These are phyloP conservation scores for Acropora yongei DNA, from an alignment of 64 coral and sea anemone genomes.

Conservation along the genomic window DNA sequence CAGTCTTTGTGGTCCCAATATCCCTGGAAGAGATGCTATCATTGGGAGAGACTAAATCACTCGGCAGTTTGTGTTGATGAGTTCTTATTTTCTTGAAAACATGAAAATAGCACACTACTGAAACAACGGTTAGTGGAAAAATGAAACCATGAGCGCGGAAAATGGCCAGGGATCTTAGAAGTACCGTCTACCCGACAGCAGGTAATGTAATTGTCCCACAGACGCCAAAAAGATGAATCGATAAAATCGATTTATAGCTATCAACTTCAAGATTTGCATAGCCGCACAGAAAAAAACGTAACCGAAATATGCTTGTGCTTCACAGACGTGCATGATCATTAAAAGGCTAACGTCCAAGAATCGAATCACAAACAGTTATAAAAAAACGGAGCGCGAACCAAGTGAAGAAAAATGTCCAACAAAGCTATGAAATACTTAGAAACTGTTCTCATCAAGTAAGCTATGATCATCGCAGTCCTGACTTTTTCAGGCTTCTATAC, in stretches of 20 bases:
- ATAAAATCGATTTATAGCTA: conserved; percentile 61
- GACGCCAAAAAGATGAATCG: conserved; percentile 4
- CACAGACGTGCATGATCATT: background rate
- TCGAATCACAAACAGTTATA: background rate
- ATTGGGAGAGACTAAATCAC: background rate
- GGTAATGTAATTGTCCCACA: conserved; percentile 25
- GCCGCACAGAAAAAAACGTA: conserved; percentile 26
- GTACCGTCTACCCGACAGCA: conserved; percentile 46
- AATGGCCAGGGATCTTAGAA: conserved; percentile 46
- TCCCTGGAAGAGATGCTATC: background rate
- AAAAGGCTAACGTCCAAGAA: conserved; percentile 36
- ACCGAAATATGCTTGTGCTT: conserved; percentile 42
- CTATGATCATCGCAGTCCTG: too few relatives aligned
- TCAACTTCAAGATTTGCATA: conserved; percentile 40
- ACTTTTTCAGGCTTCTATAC: too few relatives aligned
- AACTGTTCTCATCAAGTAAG: conserved; percentile 12
- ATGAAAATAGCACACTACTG: conserved; percentile 48
- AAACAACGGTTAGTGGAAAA: too few relatives aligned
- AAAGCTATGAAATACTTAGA: conserved; percentile 54
- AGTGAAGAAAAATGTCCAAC: conserved; percentile 42
- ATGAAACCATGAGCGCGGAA: too few relatives aligned
- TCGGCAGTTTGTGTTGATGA: conserved; percentile 46
- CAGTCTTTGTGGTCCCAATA: conserved; percentile 18
- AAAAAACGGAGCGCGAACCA: conserved; percentile 10
- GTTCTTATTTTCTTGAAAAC: conserved; percentile 68